phyloP scores from a whole-genome alignment of 2,888 invertebrate genomes.

The Orthosia gracilis region DNA sequence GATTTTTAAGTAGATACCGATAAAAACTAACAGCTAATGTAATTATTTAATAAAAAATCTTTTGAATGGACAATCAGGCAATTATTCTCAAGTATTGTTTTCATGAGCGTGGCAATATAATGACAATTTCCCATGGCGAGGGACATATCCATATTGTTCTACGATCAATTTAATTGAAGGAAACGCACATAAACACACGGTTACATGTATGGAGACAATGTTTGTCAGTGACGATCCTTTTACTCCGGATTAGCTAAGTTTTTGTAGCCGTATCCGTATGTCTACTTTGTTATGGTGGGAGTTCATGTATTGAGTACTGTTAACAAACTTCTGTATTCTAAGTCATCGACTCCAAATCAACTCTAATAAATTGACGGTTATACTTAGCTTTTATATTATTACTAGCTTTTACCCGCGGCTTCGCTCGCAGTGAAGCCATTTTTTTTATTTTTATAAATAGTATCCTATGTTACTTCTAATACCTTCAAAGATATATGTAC shows the following conservation, averaged over 20 bases:
- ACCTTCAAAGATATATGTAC: no score
- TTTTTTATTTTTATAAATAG: no score
- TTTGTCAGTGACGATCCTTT: slow-evolving; percentile 51
- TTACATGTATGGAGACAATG: slow-evolving; percentile 40
- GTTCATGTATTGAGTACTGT: no score
- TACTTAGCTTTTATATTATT: no score
- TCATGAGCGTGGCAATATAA: slow-evolving; percentile 19
- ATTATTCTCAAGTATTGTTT: slow-evolving; percentile 65
- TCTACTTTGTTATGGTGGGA: not conserved
- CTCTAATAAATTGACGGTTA: no score
- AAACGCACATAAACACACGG: slow-evolving; percentile 11
- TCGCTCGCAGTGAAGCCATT: no score
- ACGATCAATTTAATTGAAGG: slow-evolving; percentile 33
- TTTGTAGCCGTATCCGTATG: slow-evolving; percentile 9
- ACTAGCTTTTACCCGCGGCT: no score
- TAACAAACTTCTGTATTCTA: no score
- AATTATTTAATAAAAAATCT: slow-evolving; percentile 36
- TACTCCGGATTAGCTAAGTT: slow-evolving; percentile 27
- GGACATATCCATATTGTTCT: slow-evolving; percentile 59
- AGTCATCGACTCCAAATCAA: no score
- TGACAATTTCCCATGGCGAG: slow-evolving; percentile 52
- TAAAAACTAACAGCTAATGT: slow-evolving; percentile 5
- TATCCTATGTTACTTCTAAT: no score
- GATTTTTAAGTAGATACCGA: not conserved
- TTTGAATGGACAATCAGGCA: slow-evolving; percentile 47